phyloP scores from a whole-genome alignment of 2,797 vertebrate species.

The Enteromius trimaculatus region DNA sequence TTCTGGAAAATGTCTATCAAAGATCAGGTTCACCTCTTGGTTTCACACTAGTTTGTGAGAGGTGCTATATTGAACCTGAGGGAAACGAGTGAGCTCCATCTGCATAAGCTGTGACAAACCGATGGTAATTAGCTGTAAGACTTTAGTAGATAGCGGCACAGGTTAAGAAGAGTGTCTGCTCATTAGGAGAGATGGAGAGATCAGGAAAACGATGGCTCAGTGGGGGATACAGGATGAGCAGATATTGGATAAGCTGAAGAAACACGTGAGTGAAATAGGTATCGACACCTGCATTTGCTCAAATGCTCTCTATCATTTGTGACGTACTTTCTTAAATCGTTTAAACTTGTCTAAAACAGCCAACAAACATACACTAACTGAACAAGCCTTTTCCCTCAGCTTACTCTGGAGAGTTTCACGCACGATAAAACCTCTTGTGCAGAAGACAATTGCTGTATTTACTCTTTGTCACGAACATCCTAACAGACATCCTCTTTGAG shows the following conservation, averaged over 20 bases:
- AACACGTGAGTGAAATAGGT: constrained; percentile 8
- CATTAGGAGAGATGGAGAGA: constrained; percentile 50
- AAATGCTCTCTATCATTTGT: constrained; percentile 6
- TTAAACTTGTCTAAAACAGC: neutral
- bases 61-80: constrained; percentile 8
- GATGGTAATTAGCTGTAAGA: constrained; percentile 57
- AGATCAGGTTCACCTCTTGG: neutral
- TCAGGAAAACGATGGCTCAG: constrained; percentile 39
- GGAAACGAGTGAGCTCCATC: constrained; percentile 46
- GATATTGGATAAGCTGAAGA: neutral
- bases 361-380: neutral
- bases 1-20: neutral
- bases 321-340: neutral
- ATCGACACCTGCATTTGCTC: constrained; percentile 31
- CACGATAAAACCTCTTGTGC: constrained; percentile 51
- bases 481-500: constrained; percentile 54
- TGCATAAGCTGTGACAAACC: constrained; percentile 54
- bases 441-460: constrained; percentile 56
- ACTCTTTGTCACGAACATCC: constrained; percentile 44
- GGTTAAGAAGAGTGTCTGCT: constrained; percentile 56
- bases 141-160: constrained; percentile 53
- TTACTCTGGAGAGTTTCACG: constrained; percentile 39
- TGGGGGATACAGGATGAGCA: constrained; percentile 34
- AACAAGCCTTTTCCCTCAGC: neutral
- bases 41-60: constrained; percentile 27